Base-by-base conservation (phyloP, 2,113 vertebrate genomes). In the Syrmaticus mikado region DNA sequence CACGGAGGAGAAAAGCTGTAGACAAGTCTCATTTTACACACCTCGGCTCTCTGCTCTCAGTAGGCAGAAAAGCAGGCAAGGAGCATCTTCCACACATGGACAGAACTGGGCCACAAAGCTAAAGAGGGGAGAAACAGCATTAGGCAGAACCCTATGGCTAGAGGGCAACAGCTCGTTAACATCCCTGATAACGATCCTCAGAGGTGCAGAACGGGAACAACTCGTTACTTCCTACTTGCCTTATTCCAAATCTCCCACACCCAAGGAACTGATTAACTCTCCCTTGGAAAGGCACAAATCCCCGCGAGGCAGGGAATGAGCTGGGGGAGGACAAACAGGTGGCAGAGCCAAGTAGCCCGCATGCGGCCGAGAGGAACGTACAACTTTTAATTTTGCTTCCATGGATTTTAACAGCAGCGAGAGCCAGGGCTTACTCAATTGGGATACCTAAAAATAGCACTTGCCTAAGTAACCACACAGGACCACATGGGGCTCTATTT, bases 381-480 rank as follows among this genome's bases (percentile, higher is more conserved):
- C 8, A 92, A 88, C 73, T 87, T 96, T 95, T 93, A 92, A 96
- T 96, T 97, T 96, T 94, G 70, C 79, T 96, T 93, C 89, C 79
- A 93, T 30, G 82, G 90, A 90, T 93, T 97, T 96, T 91, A 96
- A 86, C 82, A 94, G 91, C 94, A 95, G 84, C 73, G 68, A 94
- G 77, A 94, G 91, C 73, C 91, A 94, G 73, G 67, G 80, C 87
- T 96, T 96, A 95, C 92, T 97, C 96, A 95, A 93, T 4, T 86
- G 60, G 28, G 86, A 95, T 88, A 95, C 87, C 95, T 97, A 97
- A 97, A 97, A 96, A 97, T 96, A 97, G 95, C 93, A 93, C 91
- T 97, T 91, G 94, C 92, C 94, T 96, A 95, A 96, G 92, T 96
- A 97, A 97, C 92, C 90, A 93, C 92, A 93, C 62, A 95, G 81